Evolutionary conservation across 53 echinoderm and acorn worm species (phyloP).

Genomic region (Crossaster papposus): DNA sequence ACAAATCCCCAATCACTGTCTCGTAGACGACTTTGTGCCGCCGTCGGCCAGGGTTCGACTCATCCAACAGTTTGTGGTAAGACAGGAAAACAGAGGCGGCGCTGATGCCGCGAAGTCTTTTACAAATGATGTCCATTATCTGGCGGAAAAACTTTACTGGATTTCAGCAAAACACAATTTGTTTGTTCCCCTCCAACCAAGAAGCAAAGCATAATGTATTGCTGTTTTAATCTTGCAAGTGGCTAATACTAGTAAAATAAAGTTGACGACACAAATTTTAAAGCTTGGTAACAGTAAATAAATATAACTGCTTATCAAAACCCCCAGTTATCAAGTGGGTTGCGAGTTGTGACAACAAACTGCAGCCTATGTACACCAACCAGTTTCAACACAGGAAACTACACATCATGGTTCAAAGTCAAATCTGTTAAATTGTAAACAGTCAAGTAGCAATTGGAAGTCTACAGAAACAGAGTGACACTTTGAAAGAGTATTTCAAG

Average conservation of each 20-base stretch:
- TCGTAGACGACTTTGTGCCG: slow-evolving; percentile 23
- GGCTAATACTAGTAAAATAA: neutral
- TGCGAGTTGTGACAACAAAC: neutral
- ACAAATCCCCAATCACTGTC: slow-evolving; percentile 25
- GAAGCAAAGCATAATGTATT: neutral
- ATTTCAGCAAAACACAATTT: neutral
- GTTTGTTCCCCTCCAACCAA: neutral
- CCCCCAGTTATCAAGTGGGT: neutral
- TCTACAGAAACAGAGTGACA: too few species aligned
- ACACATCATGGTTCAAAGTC: slow-evolving; percentile 10
- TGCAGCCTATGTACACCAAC: neutral
- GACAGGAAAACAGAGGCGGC: slow-evolving; percentile 36
- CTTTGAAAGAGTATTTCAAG: too few species aligned
- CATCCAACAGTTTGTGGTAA: slow-evolving; percentile 12
- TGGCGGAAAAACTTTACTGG: neutral
- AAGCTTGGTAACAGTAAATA: neutral
- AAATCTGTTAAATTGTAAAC: neutral
- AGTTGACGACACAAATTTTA: neutral
- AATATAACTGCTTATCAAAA: neutral
- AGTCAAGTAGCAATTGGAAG: too few species aligned
- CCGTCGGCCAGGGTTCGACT: neutral
- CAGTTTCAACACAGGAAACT: neutral
- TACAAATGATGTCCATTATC: slow-evolving; percentile 11
- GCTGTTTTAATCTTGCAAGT: neutral
- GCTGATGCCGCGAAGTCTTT: neutral